phyloP scores from a whole-genome alignment of 2,113 vertebrate genomes.

The cattle (Bos taurus) region DNA sequence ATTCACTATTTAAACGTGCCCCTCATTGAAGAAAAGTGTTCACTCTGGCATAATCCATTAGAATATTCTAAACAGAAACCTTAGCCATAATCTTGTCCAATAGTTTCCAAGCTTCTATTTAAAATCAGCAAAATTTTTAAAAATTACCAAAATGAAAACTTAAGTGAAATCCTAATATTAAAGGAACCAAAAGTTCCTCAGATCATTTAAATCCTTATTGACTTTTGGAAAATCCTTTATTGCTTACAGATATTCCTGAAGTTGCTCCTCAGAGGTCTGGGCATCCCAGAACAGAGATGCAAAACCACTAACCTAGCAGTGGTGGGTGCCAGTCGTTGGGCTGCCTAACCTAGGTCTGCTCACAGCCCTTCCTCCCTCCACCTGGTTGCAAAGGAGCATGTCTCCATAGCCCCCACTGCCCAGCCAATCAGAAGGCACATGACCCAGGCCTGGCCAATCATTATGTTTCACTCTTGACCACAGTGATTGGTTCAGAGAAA shows the following conservation, averaged over 20 bases:
- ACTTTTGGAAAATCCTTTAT: background rate
- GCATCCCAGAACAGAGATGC: background rate
- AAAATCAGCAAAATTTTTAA: background rate
- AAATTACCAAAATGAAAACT: conserved; percentile 44
- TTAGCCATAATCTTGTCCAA: background rate
- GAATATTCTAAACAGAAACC: background rate
- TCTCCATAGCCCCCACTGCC: background rate
- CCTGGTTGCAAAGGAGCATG: background rate
- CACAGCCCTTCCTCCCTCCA: background rate
- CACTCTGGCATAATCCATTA: conserved; percentile 20
- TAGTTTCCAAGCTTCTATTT: background rate
- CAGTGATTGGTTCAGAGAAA: background rate
- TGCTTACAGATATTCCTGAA: background rate
- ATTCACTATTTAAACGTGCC: conserved; percentile 14
- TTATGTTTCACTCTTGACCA: background rate
- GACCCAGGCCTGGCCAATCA: background rate
- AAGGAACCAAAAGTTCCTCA: conserved; percentile 1
- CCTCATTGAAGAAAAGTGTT: background rate
- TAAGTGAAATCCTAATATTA: background rate
- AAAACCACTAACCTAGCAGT: background rate
- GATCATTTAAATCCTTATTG: background rate
- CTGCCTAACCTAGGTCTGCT: background rate
- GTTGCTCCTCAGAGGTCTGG: background rate
- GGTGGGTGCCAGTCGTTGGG: background rate
- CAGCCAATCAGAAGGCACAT: background rate